Base-by-base conservation (phyloP, 23 tunicate genomes). In the Trididemnum miniatum region DNA sequence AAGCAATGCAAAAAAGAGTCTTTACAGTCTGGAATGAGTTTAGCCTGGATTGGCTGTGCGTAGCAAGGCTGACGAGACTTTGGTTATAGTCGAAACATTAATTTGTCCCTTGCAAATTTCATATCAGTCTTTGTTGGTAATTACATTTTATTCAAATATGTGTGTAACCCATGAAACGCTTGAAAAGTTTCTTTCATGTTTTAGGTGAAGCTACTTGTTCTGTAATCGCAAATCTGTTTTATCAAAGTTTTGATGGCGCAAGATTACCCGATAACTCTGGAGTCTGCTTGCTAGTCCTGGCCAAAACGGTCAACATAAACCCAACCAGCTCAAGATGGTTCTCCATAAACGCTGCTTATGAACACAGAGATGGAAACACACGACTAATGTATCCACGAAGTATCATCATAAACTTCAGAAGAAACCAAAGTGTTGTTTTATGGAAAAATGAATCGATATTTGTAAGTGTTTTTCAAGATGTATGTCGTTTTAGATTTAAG, bases 221-320 rank as follows among this genome's bases (percentile, higher is more conserved):
- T 36, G 91, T 89, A 44, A 86, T 79, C 80, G 97, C 91, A 20
- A 82, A 91, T 65, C 87, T 86, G 20, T 91, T 86, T 57, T 91
- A 91, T 80, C 71, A 65, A 71, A 65, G 75, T 18, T 91, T 81
- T 30, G 97, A 91, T 54, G 84, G 87, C 22, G 62, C 66, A 33
- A 84, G 88, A 0, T 31, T 54, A 54, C 77, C 35, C 60, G 91
- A 86, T 39, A 86, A 84, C 80, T 79, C 80, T 89, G 97, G 97
- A 59, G 29, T 81, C 20, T 91, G 97, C 81, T 64, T 49, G 20
- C 86, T 86, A 34, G 20, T 22, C 51, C 63, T 91, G 91, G 38
- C 88, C 5, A 63, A 81, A 51, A 86, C 97, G 0, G 29, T 65
- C 28, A 30, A 37, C 35, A 26, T 86, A 38, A 65, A 73, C 24